Conservation (phyloP, 37 sponge, comb jelly and placozoan species). For the Bolinopsis microptera region DNA sequence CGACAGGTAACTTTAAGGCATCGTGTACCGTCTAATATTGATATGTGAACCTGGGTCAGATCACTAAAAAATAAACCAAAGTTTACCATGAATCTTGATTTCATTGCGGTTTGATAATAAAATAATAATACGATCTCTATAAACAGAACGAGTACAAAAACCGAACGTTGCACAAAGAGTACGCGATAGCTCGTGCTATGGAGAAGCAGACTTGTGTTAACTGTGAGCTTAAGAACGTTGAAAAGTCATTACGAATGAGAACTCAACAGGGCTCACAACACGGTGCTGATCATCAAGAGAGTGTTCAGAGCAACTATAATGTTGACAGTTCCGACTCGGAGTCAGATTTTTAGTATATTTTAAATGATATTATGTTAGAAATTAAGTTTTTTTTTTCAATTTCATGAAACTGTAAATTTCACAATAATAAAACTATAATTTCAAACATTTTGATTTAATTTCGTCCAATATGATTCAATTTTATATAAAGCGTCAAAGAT, state of each 20-base stretch:
- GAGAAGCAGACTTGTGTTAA: constrained; percentile 4
- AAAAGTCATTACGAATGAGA: not conserved
- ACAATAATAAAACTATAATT: too few species aligned
- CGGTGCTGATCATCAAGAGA: not conserved
- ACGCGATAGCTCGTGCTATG: not conserved
- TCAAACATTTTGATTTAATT: too few species aligned
- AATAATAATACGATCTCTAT: too few species aligned
- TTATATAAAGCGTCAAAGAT: too few species aligned
- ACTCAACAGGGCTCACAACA: not conserved
- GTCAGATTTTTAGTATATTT: not conserved
- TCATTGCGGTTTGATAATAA: too few species aligned
- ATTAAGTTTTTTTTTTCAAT: not conserved
- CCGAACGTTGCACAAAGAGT: not conserved
- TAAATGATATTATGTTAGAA: not conserved
- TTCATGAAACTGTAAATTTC: not conserved
- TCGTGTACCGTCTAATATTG: too few species aligned
- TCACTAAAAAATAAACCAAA: too few species aligned
- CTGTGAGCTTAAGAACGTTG: not conserved
- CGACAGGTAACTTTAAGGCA: too few species aligned
- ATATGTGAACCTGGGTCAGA: too few species aligned
- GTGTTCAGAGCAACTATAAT: not conserved
- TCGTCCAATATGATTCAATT: too few species aligned
- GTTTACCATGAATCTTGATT: too few species aligned
- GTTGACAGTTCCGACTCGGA: not conserved
- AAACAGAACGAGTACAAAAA: constrained; percentile 13